A percentile compares a stretch with the other conserved stretches of the same genome.
These are phyloP conservation scores for Timema podura DNA, from an alignment of 2,888 invertebrate genomes.

Conservation along the genomic window DNA sequence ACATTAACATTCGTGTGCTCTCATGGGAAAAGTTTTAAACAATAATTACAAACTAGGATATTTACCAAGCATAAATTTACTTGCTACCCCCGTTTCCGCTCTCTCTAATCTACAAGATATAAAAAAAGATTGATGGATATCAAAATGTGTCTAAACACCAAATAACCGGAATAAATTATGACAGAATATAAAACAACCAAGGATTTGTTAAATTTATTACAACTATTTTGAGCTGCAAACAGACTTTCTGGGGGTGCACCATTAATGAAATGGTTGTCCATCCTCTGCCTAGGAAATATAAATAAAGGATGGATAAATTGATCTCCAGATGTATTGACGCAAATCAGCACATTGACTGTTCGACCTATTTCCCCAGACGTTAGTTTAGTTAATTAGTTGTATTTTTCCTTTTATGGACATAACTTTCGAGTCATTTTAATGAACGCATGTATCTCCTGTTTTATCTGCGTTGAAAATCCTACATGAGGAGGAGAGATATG, in stretches of 20 bases:
- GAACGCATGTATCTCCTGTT: conserved; percentile 29
- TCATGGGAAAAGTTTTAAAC: no score
- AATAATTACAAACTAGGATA: no score
- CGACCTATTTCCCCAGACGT: conserved; percentile 33
- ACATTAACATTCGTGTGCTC: no score
- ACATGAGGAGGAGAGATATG: conserved; percentile 22
- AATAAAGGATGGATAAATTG: conserved; percentile 31
- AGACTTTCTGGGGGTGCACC: conserved; percentile 25
- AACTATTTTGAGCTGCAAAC: conserved; percentile 21
- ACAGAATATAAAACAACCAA: conserved; percentile 21
- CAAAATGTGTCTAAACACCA: conserved; percentile 26
- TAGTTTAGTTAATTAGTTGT: conserved; percentile 34
- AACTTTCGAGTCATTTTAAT: conserved; percentile 27
- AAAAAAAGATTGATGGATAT: conserved; percentile 33
- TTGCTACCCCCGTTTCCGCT: conserved; percentile 32
- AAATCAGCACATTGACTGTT: conserved; percentile 28
- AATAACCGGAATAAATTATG: conserved; percentile 24
- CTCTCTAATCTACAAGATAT: conserved; percentile 34
- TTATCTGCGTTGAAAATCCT: conserved; percentile 32
- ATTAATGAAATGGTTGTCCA: conserved; percentile 30
- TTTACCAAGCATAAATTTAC: conserved; percentile 22
- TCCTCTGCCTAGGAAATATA: conserved; percentile 31
- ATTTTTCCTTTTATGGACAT: conserved; percentile 28
- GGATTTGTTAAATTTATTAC: conserved; percentile 26
- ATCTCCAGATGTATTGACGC: conserved; percentile 31